phyloP scores from a whole-genome alignment of 2,797 vertebrate species.

The Darevskia nairensis region DNA sequence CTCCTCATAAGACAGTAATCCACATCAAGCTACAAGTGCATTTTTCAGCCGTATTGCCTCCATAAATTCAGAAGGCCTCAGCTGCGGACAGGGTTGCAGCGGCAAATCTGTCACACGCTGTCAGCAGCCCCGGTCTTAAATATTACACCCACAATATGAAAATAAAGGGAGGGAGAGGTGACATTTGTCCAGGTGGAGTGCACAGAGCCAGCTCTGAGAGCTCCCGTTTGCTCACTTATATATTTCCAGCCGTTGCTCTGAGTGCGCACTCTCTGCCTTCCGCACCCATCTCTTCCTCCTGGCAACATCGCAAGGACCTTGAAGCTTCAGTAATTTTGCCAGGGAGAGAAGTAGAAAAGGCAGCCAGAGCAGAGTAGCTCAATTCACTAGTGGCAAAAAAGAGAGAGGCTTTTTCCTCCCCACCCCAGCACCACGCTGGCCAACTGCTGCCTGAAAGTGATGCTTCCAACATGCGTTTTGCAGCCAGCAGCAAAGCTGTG shows the following conservation, averaged over 20 bases:
- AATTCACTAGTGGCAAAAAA: neutral
- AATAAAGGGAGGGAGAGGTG: conserved; percentile 9
- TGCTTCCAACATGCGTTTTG: neutral
- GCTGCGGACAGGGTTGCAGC: neutral
- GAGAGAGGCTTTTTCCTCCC: fast-evolving
- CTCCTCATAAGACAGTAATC: conserved; percentile 24
- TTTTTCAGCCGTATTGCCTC: conserved; percentile 23
- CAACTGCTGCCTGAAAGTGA: conserved; percentile 24
- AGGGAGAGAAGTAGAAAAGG: neutral
- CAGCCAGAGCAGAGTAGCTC: neutral
- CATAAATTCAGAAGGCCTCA: conserved; percentile 32
- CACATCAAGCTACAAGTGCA: conserved; percentile 1
- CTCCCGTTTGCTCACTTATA: neutral
- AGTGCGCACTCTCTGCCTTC: neutral
- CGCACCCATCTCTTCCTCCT: neutral
- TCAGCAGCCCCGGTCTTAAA: conserved; percentile 12
- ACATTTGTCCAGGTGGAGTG: neutral
- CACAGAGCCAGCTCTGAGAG: neutral
- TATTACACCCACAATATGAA: neutral
- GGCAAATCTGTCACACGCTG: conserved; percentile 37
- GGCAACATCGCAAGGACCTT: neutral
- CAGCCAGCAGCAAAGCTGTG: neutral
- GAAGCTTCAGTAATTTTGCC: conserved; percentile 8
- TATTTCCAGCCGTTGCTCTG: conserved; percentile 16
- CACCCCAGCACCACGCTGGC: neutral